Percentiles rank a stretch among this genome's conserved stretches.
Evolutionary conservation across 1,140 invertebrate genomes (phyloP).

Genomic region (Drosophila tsacasi): DNA sequence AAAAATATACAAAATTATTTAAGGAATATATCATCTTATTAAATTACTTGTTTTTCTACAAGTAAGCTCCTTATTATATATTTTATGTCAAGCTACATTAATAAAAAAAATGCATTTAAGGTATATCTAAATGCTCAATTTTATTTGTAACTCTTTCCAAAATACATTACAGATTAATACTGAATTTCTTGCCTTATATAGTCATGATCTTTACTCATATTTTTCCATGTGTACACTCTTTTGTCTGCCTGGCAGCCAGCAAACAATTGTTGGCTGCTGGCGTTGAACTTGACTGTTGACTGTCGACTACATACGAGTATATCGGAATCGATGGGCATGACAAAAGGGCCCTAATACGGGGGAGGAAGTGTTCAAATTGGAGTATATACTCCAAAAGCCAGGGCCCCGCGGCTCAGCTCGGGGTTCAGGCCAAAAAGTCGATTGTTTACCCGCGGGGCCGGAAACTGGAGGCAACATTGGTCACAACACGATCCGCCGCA

Average conservation of each 20-base stretch:
- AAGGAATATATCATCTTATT: no score
- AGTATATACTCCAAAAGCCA: constrained; percentile 61
- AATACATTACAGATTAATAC: neutral
- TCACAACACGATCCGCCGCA: constrained; percentile 36
- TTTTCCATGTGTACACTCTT: constrained; percentile 24
- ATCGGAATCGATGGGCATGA: constrained; percentile 81
- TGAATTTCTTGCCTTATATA: neutral
- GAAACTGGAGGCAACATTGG: constrained; percentile 73
- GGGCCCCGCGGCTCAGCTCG: constrained; percentile 19
- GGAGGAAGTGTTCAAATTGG: constrained; percentile 81
- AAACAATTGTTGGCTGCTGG: constrained; percentile 75
- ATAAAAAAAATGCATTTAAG: neutral
- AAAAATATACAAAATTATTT: neutral
- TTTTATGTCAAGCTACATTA: neutral
- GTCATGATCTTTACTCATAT: neutral
- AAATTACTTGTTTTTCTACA: no score
- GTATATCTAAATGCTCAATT: neutral
- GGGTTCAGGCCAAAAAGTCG: constrained; percentile 23
- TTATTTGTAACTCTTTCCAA: neutral
- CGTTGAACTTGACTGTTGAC: constrained; percentile 80
- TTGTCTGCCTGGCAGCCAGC: constrained; percentile 63
- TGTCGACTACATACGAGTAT: constrained; percentile 49
- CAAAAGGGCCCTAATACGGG: constrained; percentile 75
- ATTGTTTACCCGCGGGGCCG: constrained; percentile 65
- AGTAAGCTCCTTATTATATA: no score